Percentiles rank a stretch among this genome's conserved stretches.
phyloP scores from a whole-genome alignment of 2,113 vertebrate genomes.

The Solea senegalensis region DNA sequence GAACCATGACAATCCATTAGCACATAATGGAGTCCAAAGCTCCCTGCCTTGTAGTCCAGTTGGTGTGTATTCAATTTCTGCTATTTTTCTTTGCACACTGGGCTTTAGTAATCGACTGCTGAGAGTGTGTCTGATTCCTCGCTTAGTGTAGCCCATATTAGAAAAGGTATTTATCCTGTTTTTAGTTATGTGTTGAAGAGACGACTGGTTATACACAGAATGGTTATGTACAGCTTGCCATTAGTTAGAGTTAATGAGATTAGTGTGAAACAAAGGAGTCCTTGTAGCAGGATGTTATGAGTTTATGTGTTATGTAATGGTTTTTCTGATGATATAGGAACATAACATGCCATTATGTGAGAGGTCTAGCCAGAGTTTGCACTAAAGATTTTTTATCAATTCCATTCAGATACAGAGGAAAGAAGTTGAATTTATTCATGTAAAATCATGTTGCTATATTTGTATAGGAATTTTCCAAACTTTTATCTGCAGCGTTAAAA shows the following conservation, averaged over 20 bases:
- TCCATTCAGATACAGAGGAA: too few species aligned
- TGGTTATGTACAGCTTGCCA: constrained; percentile 6
- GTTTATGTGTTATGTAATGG: constrained; percentile 35
- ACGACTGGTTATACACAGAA: constrained; percentile 2
- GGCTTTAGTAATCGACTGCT: neutral
- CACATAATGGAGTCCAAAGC: constrained; percentile 33
- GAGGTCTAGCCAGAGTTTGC: neutral
- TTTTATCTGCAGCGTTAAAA: too few species aligned
- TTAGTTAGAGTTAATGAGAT: constrained; percentile 40
- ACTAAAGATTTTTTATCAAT: neutral
- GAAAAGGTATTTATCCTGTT: constrained; percentile 2
- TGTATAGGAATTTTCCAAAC: too few species aligned
- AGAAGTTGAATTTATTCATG: too few species aligned
- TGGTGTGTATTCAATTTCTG: constrained; percentile 21
- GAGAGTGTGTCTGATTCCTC: neutral
- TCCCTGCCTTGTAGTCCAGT: constrained; percentile 8
- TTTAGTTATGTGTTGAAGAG: neutral
- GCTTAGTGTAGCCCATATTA: neutral
- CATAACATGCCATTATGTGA: neutral
- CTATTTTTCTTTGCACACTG: neutral
- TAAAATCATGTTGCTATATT: too few species aligned
- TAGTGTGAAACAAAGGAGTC: constrained; percentile 46
- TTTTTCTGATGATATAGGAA: constrained; percentile 24
- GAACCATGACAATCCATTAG: constrained; percentile 46
- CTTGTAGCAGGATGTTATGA: constrained; percentile 37